Evolutionary conservation across 1,140 invertebrate genomes (phyloP).

Genomic region (Drosophila rufa): DNA sequence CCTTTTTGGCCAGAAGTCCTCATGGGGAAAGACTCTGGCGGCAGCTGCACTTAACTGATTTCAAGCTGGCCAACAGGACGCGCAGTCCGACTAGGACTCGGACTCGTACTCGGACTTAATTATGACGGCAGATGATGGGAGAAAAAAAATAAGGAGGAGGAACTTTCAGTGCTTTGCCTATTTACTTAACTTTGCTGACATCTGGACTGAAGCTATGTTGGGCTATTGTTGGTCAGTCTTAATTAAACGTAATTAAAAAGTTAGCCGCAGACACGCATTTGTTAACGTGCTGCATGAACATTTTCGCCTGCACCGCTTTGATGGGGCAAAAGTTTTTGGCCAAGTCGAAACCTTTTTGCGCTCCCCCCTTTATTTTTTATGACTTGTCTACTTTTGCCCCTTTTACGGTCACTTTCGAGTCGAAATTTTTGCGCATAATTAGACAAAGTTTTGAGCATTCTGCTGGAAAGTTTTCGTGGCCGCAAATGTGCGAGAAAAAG

Average conservation of each 20-base stretch:
- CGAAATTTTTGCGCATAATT: conserved; percentile 80
- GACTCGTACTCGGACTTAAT: conserved; percentile 35
- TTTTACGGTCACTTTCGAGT: conserved; percentile 74
- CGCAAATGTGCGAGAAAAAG: conserved; percentile 70
- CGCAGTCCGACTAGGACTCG: not conserved
- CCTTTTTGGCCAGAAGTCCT: conserved; percentile 15
- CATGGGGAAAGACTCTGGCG: conserved; percentile 8
- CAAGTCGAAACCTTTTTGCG: conserved; percentile 53
- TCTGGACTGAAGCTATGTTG: conserved; percentile 10
- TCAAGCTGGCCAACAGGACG: conserved; percentile 29
- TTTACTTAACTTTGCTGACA: conserved; percentile 61
- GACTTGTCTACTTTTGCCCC: conserved; percentile 42
- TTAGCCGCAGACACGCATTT: conserved; percentile 72
- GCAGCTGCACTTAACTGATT: conserved; percentile 59
- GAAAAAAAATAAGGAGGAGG: conserved; percentile 19
- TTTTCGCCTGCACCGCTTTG: conserved; percentile 44
- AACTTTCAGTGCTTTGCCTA: conserved; percentile 55
- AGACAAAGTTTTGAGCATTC: conserved; percentile 71
- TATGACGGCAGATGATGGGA: conserved; percentile 44
- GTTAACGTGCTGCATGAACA: conserved; percentile 54
- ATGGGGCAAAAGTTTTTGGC: conserved; percentile 32
- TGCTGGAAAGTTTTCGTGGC: conserved; percentile 56
- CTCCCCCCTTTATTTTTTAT: conserved; percentile 23
- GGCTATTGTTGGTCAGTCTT: conserved; percentile 54
- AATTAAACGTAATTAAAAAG: conserved; percentile 83